Conservation (phyloP, 2,113 vertebrate species). For the Hippocampus zosterae region DNA sequence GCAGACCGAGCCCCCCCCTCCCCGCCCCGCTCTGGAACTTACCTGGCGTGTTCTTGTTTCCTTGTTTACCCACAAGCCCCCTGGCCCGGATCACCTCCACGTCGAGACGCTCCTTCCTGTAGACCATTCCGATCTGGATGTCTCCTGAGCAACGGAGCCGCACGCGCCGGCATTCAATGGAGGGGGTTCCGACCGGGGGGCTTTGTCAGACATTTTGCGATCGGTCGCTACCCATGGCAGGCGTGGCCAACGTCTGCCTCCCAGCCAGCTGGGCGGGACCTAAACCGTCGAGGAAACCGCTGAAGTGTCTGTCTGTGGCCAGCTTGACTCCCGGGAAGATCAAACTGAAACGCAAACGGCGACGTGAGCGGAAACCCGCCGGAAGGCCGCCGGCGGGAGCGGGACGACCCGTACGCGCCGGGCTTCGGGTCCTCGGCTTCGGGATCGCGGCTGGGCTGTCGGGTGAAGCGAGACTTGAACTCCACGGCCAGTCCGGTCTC, state of each 20-base stretch:
- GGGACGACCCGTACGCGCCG: slow-evolving; percentile 83
- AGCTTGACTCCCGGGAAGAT: slow-evolving; percentile 94
- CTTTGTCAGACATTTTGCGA: neutral
- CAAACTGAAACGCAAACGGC: slow-evolving; percentile 66
- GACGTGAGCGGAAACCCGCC: neutral
- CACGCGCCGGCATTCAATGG: slow-evolving; percentile 10
- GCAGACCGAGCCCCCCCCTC: neutral
- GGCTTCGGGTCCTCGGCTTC: slow-evolving; percentile 91
- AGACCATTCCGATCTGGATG: slow-evolving; percentile 97
- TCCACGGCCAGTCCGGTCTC: slow-evolving; percentile 90
- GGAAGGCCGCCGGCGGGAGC: slow-evolving; percentile 21
- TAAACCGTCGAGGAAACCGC: slow-evolving; percentile 92
- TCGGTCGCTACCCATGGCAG: slow-evolving; percentile 85
- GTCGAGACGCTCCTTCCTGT: slow-evolving; percentile 93
- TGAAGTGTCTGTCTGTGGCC: slow-evolving; percentile 92
- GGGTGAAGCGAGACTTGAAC: slow-evolving; percentile 91
- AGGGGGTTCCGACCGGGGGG: no score
- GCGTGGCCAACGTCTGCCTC: slow-evolving; percentile 92
- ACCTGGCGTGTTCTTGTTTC: slow-evolving; percentile 99
- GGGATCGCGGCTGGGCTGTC: slow-evolving; percentile 85
- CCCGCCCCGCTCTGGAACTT: neutral
- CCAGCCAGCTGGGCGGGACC: slow-evolving; percentile 94
- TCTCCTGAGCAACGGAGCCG: slow-evolving; percentile 75
- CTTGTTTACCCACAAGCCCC: slow-evolving; percentile 97
- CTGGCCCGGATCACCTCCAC: slow-evolving; percentile 97